Evolutionary conservation across 2,797 vertebrate genomes (phyloP), one percentile per base, ranked within the genome.

Genomic region (Thripadectes ignobilis): DNA sequence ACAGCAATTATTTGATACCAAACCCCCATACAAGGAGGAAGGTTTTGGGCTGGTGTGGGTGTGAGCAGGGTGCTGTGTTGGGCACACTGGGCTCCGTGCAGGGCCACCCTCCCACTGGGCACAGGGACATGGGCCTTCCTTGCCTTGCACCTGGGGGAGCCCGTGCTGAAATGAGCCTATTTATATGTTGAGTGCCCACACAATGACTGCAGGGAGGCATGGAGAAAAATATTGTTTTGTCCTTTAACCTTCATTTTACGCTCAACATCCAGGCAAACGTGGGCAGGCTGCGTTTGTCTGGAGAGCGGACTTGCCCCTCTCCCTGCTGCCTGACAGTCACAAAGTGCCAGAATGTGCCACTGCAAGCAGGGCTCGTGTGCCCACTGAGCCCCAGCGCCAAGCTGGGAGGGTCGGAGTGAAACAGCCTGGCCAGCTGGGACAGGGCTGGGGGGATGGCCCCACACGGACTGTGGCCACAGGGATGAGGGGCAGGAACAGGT

Each of bases 391-490:
- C 86, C 49, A 59, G 85, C 19, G 9, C n/a, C 27, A 9, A 88
- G 49, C 86, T 68, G 82, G 62, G 78, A 88, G 89, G 65, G 26
- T 43, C 39, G 61, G 89, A 96, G 96, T 32, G 10, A 78, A 89
- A 21, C 10, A 69, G 23, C 84, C 52, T 0, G 1, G 8, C 36
- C 13, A 3, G 9, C 49, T 55, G 72, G 21, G 18, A 4, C 12
- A 10, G 46, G 34, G 4, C 26, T n/a, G n/a, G 10, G 24, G 26
- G 16, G 2, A 7, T 41, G 61, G 27, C 39, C 21, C n/a, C 36
- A 7, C 3, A 0, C 0, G 0, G 5, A 12, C 16, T 34, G 9
- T 2, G 29, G 38, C 23, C 73, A 27, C 0, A 3, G 12, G 24
- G 16, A 10, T 2, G 3, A 46, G 26, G 32, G 7, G 6, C 21